phyloP scores from a whole-genome alignment of 2,113 vertebrate genomes.

The Vombatus ursinus region DNA sequence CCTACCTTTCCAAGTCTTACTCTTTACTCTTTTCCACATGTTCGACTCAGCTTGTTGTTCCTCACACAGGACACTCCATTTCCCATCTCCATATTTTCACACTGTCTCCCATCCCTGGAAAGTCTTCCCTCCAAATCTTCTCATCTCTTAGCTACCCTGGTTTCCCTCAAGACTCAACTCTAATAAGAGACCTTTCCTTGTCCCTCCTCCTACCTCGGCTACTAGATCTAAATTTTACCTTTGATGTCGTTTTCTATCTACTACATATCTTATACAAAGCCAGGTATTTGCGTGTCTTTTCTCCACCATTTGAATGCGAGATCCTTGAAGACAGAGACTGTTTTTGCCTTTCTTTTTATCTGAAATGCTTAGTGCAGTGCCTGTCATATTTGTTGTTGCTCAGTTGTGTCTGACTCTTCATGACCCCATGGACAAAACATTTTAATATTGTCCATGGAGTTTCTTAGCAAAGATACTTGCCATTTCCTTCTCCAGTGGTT shows the following conservation, averaged over 20 bases:
- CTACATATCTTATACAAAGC: neutral
- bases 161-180: neutral
- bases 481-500: neutral
- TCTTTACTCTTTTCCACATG: neutral
- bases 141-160: neutral
- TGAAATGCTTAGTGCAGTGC: neutral
- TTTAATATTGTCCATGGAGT: neutral
- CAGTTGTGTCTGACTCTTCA: neutral
- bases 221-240: neutral
- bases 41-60: neutral
- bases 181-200: neutral
- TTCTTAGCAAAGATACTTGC: neutral
- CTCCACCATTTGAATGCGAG: neutral
- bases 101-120: neutral
- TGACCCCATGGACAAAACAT: neutral
- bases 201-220: neutral
- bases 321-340: neutral
- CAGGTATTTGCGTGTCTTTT: neutral
- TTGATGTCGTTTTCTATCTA: neutral
- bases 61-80: neutral
- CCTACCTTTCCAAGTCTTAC: neutral
- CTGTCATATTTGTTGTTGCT: neutral
- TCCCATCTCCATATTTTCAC: neutral
- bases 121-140: neutral
- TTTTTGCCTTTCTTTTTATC: neutral